phyloP scores from a whole-genome alignment of 1,140 invertebrate species.

The Dreissena polymorpha region DNA sequence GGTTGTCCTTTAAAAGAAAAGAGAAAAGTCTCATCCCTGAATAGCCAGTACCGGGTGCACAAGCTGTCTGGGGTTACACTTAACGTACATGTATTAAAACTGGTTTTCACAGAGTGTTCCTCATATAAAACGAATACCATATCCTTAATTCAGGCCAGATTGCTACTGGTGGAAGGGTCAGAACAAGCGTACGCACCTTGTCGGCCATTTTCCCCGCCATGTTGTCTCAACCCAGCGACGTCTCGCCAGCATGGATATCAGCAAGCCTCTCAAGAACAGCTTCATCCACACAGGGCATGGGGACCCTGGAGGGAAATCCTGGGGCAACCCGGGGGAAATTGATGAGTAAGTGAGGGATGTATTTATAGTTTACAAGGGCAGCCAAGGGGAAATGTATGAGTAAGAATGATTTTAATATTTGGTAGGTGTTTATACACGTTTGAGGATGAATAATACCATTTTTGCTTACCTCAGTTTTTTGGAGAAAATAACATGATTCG shows the following conservation, averaged over 20 bases:
- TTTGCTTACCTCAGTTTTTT: too few species aligned
- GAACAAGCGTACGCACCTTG: constrained; percentile 92
- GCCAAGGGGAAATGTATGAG: not conserved
- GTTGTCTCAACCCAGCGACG: constrained; percentile 85
- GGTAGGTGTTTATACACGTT: too few species aligned
- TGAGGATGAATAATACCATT: too few species aligned
- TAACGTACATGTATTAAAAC: too few species aligned
- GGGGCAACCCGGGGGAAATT: constrained; percentile 91
- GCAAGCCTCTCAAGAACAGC: constrained; percentile 86
- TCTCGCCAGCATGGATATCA: constrained; percentile 76
- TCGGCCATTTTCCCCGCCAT: constrained; percentile 87
- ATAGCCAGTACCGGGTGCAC: too few species aligned
- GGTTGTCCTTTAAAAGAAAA: too few species aligned
- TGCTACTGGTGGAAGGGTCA: constrained; percentile 97
- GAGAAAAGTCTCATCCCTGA: too few species aligned
- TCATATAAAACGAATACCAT: too few species aligned
- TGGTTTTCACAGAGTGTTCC: too few species aligned
- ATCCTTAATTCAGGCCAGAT: constrained; percentile 83
- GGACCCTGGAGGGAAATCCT: constrained; percentile 86
- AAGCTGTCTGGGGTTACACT: too few species aligned
- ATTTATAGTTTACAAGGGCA: not conserved
- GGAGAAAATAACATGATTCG: too few species aligned
- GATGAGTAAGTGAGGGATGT: constrained; percentile 82
- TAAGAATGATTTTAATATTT: not conserved
- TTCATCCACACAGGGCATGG: constrained; percentile 89